A percentile compares a stretch with the other conserved stretches of the same genome.
Evolutionary conservation across 2,888 invertebrate species (phyloP).

Genomic region (Cerastoderma edule): DNA sequence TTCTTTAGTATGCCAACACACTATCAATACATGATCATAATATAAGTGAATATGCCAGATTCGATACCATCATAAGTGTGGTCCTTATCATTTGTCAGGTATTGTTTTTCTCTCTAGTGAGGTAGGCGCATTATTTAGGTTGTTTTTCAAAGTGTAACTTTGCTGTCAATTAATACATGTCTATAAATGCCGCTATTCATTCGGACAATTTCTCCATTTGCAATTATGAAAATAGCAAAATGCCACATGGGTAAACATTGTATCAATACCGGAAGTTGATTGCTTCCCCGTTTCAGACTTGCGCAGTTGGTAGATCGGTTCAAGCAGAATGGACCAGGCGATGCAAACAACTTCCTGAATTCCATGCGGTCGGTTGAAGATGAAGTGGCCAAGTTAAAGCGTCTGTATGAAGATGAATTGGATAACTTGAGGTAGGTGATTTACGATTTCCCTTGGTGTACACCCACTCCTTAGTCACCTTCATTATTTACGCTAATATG

Average conservation of each 20-base stretch:
- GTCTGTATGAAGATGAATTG: conserved; percentile 39
- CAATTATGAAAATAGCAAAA: not conserved
- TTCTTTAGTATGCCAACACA: too few relatives aligned
- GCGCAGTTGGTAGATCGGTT: conserved; percentile 42
- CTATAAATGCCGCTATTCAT: not conserved
- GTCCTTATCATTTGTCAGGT: too few relatives aligned
- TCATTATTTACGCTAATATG: not conserved
- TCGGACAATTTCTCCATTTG: not conserved
- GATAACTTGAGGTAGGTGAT: conserved; percentile 38
- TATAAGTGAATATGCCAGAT: too few relatives aligned
- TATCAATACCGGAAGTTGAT: not conserved
- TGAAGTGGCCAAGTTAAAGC: conserved; percentile 28
- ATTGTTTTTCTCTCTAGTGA: too few relatives aligned
- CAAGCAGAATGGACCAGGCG: conserved; percentile 16
- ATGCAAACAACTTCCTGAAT: conserved; percentile 26
- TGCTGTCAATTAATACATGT: not conserved
- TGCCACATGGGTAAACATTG: not conserved
- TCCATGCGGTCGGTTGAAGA: conserved; percentile 35
- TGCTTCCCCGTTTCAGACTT: conserved; percentile 19
- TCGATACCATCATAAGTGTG: too few relatives aligned
- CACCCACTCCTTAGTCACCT: not conserved
- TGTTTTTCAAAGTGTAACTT: not conserved
- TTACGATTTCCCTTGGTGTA: not conserved
- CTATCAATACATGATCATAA: too few relatives aligned
- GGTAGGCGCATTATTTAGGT: not conserved